Conservation (phyloP, 2,113 vertebrate genomes). For the Ardeotis arabs region DNA sequence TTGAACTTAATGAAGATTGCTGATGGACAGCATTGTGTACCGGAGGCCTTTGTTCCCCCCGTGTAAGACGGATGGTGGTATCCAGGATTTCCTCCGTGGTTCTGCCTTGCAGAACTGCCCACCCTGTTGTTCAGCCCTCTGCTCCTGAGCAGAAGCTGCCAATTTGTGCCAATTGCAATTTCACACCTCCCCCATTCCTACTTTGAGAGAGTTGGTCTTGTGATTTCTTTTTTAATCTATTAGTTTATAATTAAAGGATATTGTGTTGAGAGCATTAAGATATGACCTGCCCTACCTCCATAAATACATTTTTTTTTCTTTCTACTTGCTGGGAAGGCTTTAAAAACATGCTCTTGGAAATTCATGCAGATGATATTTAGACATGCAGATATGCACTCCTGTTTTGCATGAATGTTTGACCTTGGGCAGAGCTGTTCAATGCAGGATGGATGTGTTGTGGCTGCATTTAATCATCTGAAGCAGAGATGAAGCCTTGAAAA, state of each 20-base stretch:
- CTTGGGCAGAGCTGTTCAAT: conserved; percentile 69
- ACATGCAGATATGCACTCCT: conserved; percentile 65
- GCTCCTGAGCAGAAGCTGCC: conserved; percentile 21
- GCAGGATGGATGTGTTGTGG: conserved; percentile 69
- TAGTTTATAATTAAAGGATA: conserved; percentile 46
- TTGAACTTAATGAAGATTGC: conserved; percentile 47
- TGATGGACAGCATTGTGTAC: background rate
- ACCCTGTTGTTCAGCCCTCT: background rate
- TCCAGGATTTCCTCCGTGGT: background rate
- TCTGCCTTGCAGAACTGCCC: background rate
- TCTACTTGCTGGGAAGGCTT: conserved; percentile 17
- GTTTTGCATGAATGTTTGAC: conserved; percentile 74
- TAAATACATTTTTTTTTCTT: background rate
- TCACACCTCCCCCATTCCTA: background rate
- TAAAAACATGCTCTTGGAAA: conserved; percentile 28
- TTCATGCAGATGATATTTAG: conserved; percentile 59
- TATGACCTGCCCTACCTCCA: conserved; percentile 30
- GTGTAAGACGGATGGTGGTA: background rate
- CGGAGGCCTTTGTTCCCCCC: conserved; percentile 37
- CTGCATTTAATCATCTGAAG: conserved; percentile 72
- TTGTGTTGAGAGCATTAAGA: conserved; percentile 15
- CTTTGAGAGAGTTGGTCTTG: background rate
- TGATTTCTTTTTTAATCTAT: background rate
- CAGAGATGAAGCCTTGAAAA: conserved; percentile 68
- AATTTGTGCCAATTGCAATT: conserved; percentile 30